Percentiles rank a stretch among this genome's conserved stretches.
These are phyloP conservation scores for Anguilla rostrata DNA, from an alignment of 2,113 vertebrate species.

Conservation along the genomic window DNA sequence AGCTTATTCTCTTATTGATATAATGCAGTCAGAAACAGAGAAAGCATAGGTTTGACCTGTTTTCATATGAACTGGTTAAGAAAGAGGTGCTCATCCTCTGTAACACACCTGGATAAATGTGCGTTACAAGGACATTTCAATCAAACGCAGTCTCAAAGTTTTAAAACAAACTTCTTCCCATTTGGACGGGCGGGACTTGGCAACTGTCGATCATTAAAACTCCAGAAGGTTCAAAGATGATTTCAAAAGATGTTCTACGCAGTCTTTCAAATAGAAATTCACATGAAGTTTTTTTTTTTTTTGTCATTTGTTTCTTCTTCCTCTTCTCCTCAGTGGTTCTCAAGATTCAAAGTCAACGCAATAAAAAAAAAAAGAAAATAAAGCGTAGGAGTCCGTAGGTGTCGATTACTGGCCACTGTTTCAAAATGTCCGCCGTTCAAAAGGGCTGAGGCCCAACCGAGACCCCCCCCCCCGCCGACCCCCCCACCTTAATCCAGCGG, in stretches of 20 bases:
- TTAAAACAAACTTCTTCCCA: constrained; percentile 51
- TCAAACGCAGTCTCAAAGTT: constrained; percentile 45
- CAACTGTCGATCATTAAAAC: constrained; percentile 12
- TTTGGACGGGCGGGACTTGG: not conserved
- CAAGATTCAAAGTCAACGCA: constrained; percentile 28
- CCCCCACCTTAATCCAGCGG: constrained; percentile 76
- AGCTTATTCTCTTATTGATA: not conserved
- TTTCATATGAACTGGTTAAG: not conserved
- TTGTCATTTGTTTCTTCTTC: not conserved
- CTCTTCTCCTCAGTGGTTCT: not conserved
- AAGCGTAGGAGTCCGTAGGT: not conserved
- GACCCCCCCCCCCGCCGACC: no score
- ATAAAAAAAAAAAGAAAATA: not conserved
- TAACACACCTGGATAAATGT: not conserved
- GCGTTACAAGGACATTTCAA: constrained; percentile 6
- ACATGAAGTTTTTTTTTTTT: constrained; percentile 10
- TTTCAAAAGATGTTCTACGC: constrained; percentile 11
- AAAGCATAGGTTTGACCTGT: constrained; percentile 11
- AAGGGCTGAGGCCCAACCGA: not conserved
- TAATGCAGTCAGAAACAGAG: constrained; percentile 4
- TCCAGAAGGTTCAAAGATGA: constrained; percentile 16
- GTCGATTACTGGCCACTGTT: not conserved
- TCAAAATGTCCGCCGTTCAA: not conserved
- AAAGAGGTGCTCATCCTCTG: not conserved
- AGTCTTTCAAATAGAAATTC: not conserved